Percentiles rank a stretch among this genome's conserved stretches.
These are phyloP conservation scores for Spodoptera litura DNA, from an alignment of 1,140 invertebrate species.

Conservation along the genomic window DNA sequence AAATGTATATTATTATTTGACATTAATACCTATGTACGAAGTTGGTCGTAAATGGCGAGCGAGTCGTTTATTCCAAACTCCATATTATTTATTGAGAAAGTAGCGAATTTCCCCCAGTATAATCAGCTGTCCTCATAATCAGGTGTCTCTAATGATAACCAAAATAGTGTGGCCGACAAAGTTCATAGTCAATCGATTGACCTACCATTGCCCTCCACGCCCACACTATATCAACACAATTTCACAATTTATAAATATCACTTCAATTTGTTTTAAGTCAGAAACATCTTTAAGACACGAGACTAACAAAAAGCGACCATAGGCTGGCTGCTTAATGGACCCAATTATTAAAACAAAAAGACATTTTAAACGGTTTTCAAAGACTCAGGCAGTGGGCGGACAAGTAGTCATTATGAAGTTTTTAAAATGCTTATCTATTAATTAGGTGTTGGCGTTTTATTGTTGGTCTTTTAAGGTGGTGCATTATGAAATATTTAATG, in stretches of 20 bases:
- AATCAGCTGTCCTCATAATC: no score
- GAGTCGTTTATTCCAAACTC: no score
- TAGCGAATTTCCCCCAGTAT: background rate
- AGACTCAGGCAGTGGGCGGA: background rate
- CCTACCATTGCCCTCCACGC: no score
- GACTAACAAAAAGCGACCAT: background rate
- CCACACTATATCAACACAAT: no score
- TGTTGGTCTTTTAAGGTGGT: background rate
- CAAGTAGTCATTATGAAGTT: background rate
- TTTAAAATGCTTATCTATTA: constrained; percentile 22
- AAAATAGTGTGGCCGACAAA: no score
- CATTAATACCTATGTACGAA: no score
- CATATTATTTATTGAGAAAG: background rate
- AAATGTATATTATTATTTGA: no score
- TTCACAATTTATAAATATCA: background rate
- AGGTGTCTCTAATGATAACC: no score
- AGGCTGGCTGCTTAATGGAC: background rate
- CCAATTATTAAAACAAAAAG: constrained; percentile 16
- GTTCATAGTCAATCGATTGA: no score
- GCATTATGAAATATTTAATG: constrained; percentile 30
- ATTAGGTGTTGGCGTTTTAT: constrained; percentile 11
- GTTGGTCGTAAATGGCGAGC: no score
- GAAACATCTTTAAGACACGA: background rate
- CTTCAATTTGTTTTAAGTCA: background rate
- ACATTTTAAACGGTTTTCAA: background rate